Conservation (phyloP, 2,797 vertebrate genomes). For the Melanotaenia nigrans region DNA sequence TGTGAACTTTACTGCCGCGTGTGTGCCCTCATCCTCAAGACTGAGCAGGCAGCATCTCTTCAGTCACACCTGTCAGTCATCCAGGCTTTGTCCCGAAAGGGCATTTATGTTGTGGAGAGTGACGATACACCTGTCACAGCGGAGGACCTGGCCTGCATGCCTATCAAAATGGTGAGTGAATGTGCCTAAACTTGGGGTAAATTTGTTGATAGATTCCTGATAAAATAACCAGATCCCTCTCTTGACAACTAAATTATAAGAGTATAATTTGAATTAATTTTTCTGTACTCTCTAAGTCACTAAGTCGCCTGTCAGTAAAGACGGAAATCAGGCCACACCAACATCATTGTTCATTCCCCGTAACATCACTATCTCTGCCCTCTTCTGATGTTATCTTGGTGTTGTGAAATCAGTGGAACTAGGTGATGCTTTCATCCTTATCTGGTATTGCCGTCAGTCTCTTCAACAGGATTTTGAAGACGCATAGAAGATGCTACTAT, state of each 20-base stretch:
- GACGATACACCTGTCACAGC: slow-evolving; percentile 93
- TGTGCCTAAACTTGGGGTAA: background rate
- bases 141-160: slow-evolving; percentile 87
- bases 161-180: slow-evolving; percentile 97
- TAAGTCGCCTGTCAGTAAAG: slow-evolving; percentile 19
- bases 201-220: background rate
- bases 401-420: slow-evolving; percentile 28
- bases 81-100: slow-evolving; percentile 94
- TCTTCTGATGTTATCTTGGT: slow-evolving; percentile 56
- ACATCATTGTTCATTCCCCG: slow-evolving; percentile 24
- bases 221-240: background rate
- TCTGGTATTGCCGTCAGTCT: slow-evolving; percentile 11
- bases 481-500: background rate
- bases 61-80: slow-evolving; percentile 95
- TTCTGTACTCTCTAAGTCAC: background rate
- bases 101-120: slow-evolving; percentile 97
- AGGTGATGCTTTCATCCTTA: slow-evolving; percentile 13
- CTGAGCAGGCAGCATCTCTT: slow-evolving; percentile 91
- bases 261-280: background rate
- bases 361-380: slow-evolving; percentile 50
- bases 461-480: background rate
- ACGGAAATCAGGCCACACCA: slow-evolving; percentile 11
- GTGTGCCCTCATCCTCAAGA: slow-evolving; percentile 95
- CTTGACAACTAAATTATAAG: background rate
- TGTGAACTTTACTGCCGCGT: slow-evolving; percentile 96